Percentiles rank a stretch among this genome's conserved stretches.
phyloP scores from a whole-genome alignment of 2,113 vertebrate genomes.

The Xiphophorus maculatus region DNA sequence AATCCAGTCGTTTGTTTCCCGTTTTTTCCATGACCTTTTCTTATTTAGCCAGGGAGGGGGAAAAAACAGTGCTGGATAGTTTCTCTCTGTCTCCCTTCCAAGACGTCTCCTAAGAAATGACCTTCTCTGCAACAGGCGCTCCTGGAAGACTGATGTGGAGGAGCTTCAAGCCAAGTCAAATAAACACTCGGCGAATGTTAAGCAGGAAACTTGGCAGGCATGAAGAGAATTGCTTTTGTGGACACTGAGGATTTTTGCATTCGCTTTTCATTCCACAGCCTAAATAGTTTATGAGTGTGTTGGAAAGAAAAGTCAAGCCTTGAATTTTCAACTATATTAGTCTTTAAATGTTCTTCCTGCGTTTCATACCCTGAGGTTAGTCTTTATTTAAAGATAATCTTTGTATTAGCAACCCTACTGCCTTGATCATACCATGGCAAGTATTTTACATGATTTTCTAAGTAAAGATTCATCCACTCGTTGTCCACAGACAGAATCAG shows the following conservation, averaged over 20 bases:
- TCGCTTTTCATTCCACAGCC: conserved; percentile 76
- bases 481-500: background rate
- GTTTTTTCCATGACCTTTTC: conserved; percentile 50
- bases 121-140: conserved; percentile 58
- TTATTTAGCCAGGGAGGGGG: conserved; percentile 1
- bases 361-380: background rate
- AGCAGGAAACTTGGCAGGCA: conserved; percentile 74
- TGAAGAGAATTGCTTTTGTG: conserved; percentile 59
- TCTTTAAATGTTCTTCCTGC: background rate
- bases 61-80: conserved; percentile 11
- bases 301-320: conserved; percentile 60
- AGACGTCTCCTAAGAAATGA: conserved; percentile 63
- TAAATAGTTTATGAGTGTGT: conserved; percentile 74
- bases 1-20: conserved; percentile 24
- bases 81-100: conserved; percentile 45
- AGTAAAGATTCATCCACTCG: background rate
- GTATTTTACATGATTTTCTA: background rate
- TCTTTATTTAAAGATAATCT: background rate
- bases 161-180: conserved; percentile 76
- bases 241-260: conserved; percentile 74
- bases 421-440: background rate
- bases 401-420: background rate
- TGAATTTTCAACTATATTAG: background rate
- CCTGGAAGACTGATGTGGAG: conserved; percentile 73
- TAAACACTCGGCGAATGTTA: conserved; percentile 77